Conservation (phyloP, 2,113 vertebrate species). For the Macrotis lagotis region DNA sequence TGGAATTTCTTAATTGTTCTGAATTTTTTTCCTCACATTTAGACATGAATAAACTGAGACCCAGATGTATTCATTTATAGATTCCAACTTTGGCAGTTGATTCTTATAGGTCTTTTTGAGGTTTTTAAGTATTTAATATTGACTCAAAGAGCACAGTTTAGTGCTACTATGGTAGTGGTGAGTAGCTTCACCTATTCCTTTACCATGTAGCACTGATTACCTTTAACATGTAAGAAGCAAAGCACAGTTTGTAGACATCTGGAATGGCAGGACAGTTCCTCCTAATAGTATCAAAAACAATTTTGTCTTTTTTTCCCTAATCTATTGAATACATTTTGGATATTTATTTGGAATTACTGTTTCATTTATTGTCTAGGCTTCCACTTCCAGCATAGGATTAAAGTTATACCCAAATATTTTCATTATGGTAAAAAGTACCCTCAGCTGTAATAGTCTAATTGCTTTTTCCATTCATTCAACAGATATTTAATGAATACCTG, state of each 20-base stretch:
- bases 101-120: slow-evolving; percentile 4
- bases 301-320: neutral
- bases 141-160: neutral
- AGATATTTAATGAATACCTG: neutral
- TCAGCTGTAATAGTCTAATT: slow-evolving; percentile 22
- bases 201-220: no score
- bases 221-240: no score
- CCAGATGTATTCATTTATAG: neutral
- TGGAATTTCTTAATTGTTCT: neutral
- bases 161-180: neutral
- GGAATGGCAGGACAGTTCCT: neutral
- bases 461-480: slow-evolving; percentile 16
- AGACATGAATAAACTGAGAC: neutral
- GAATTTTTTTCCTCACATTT: neutral
- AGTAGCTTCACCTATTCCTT: neutral
- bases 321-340: neutral
- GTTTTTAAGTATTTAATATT: neutral
- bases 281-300: neutral
- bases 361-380: neutral
- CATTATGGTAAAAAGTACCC: slow-evolving; percentile 11
- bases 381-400: neutral
- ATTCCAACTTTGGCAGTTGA: neutral
- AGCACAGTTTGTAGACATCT: neutral
- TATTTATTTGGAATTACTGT: neutral
- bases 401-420: neutral